These are phyloP conservation scores for Junonia oenone DNA, from an alignment of 2,888 invertebrate genomes.

Conservation along the genomic window DNA sequence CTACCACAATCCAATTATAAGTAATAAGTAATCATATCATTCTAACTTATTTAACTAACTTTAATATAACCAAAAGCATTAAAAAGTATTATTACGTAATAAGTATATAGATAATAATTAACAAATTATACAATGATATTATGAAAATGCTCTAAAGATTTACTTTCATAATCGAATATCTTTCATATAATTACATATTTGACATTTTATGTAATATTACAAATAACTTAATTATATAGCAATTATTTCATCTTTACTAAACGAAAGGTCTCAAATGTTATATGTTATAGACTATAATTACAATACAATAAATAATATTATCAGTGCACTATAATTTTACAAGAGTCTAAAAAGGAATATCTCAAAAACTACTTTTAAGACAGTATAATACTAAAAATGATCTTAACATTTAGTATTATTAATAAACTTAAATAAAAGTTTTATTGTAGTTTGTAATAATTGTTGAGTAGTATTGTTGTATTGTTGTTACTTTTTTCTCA, in stretches of 20 bases:
- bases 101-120: background rate
- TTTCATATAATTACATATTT: background rate
- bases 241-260: too few relatives aligned
- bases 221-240: too few relatives aligned
- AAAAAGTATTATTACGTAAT: background rate
- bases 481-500: background rate
- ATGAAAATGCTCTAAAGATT: too few relatives aligned
- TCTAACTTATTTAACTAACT: background rate
- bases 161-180: background rate
- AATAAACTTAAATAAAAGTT: background rate
- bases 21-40: background rate
- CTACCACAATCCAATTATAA: constrained; percentile 20
- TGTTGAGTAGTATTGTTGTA: background rate
- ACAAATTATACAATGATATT: background rate
- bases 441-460: background rate
- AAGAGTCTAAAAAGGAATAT: too few relatives aligned
- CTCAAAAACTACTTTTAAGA: too few relatives aligned
- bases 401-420: background rate
- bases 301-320: background rate
- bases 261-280: too few relatives aligned
- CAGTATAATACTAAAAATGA: too few relatives aligned
- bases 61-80: background rate
- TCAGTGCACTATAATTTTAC: background rate
- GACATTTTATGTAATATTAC: background rate
- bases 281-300: too few relatives aligned